Percentiles rank a stretch among this genome's conserved stretches.
Conservation (phyloP, 2,113 vertebrate species). For the Sphyrna mokarran region DNA sequence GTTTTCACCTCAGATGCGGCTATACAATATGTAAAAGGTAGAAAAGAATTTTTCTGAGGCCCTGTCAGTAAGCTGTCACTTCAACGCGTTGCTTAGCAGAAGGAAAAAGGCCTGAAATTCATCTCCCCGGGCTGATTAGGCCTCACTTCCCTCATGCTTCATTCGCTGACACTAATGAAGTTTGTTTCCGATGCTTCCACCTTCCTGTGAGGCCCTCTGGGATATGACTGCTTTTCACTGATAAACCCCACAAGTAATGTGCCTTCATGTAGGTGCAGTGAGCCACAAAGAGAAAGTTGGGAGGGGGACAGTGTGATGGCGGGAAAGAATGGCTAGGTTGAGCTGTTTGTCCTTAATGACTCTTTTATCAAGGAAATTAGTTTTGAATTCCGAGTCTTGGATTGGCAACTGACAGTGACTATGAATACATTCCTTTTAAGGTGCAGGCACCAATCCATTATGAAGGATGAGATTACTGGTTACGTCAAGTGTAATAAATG, state of each 20-base stretch:
- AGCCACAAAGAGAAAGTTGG: slow-evolving; percentile 31
- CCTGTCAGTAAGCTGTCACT: slow-evolving; percentile 32
- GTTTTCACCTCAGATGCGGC: slow-evolving; percentile 7
- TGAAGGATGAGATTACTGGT: slow-evolving; percentile 26
- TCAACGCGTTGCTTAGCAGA: slow-evolving; percentile 22
- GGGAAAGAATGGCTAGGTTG: slow-evolving; percentile 16
- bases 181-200: slow-evolving; percentile 18
- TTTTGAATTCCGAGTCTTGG: slow-evolving; percentile 13
- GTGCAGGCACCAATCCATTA: background rate
- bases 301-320: background rate
- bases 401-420: slow-evolving; percentile 34
- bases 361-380: slow-evolving; percentile 37
- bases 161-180: slow-evolving; percentile 35
- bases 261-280: slow-evolving; percentile 32
- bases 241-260: slow-evolving; percentile 35
- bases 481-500: slow-evolving; percentile 24
- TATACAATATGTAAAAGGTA: background rate
- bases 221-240: slow-evolving; percentile 30
- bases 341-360: slow-evolving; percentile 25
- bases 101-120: slow-evolving; percentile 34
- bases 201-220: slow-evolving; percentile 36
- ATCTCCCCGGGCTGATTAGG: slow-evolving; percentile 37
- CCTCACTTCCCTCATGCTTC: slow-evolving; percentile 36
- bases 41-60: slow-evolving; percentile 1
- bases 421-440: slow-evolving; percentile 23